Percentiles rank a stretch among this genome's conserved stretches.
phyloP scores from a whole-genome alignment of 2,888 invertebrate species.

The Xestia ashworthii region DNA sequence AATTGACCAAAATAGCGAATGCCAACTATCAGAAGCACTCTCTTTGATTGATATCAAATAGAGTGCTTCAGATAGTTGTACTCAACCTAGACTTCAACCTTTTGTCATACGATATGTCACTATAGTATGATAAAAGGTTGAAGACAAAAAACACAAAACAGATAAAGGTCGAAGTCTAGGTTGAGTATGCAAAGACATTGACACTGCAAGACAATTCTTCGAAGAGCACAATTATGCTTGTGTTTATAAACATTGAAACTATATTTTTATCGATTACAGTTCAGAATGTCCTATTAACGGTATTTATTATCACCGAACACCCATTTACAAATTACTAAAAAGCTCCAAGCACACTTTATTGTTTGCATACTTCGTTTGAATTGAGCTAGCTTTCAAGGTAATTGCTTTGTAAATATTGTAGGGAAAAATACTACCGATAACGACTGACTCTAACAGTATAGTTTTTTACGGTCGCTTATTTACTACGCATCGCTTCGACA shows the following conservation, averaged over 20 bases:
- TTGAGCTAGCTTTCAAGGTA: constrained; percentile 27
- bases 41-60: too few relatives aligned
- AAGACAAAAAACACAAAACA: too few relatives aligned
- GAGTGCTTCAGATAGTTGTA: too few relatives aligned
- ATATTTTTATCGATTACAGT: constrained; percentile 2
- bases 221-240: neutral
- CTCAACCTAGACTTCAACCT: too few relatives aligned
- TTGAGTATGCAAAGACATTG: neutral
- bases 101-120: too few relatives aligned
- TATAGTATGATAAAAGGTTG: too few relatives aligned
- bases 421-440: constrained; percentile 17
- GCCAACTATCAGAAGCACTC: too few relatives aligned
- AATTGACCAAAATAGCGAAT: too few relatives aligned
- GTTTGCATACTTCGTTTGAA: constrained; percentile 12
- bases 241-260: neutral
- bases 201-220: neutral
- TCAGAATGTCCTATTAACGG: neutral
- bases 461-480: neutral
- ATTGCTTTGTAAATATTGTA: constrained; percentile 24
- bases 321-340: constrained; percentile 34
- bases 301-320: neutral
- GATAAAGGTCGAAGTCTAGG: too few relatives aligned
- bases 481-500: neutral
- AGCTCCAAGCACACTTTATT: neutral
- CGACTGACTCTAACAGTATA: neutral